Percentiles rank a stretch among this genome's conserved stretches.
These are phyloP conservation scores for Drosophila nannoptera DNA, from an alignment of 1,140 invertebrate species.

Conservation along the genomic window DNA sequence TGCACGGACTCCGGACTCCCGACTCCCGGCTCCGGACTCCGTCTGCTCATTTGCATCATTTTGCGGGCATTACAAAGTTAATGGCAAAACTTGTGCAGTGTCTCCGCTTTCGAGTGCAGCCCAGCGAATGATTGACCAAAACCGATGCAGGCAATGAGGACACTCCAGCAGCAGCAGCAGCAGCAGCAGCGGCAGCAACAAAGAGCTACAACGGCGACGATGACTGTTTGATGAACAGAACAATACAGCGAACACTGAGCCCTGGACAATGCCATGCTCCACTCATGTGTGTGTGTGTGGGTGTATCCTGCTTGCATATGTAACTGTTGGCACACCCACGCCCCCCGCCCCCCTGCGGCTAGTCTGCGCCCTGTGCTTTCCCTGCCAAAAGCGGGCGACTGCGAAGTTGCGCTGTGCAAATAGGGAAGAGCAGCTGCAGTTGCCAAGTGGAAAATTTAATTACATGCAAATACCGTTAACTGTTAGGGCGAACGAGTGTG, in stretches of 20 bases:
- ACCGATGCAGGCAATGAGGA: slow-evolving; percentile 33
- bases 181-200: slow-evolving; percentile 4
- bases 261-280: slow-evolving; percentile 17
- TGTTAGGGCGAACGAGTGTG: slow-evolving; percentile 25
- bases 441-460: slow-evolving; percentile 70
- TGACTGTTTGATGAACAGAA: slow-evolving; percentile 41
- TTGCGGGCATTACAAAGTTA: slow-evolving; percentile 50
- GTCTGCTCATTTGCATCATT: slow-evolving; percentile 44
- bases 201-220: slow-evolving; percentile 20
- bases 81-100: slow-evolving; percentile 49
- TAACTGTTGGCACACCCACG: slow-evolving; percentile 14
- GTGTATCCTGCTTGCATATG: slow-evolving; percentile 15
- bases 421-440: slow-evolving; percentile 63
- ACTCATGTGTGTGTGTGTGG: neutral
- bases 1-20: neutral
- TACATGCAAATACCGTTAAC: slow-evolving; percentile 71
- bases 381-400: slow-evolving; percentile 41
- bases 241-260: slow-evolving; percentile 17
- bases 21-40: too few species aligned
- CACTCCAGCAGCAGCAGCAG: slow-evolving; percentile 7
- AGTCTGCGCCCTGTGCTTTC: slow-evolving; percentile 1
- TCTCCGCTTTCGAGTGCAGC: slow-evolving; percentile 34
- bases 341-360: neutral
- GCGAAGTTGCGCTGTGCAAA: slow-evolving; percentile 45
- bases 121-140: slow-evolving; percentile 39